phyloP scores from a whole-genome alignment of 1,140 invertebrate genomes.

The Vanessa tameamea region DNA sequence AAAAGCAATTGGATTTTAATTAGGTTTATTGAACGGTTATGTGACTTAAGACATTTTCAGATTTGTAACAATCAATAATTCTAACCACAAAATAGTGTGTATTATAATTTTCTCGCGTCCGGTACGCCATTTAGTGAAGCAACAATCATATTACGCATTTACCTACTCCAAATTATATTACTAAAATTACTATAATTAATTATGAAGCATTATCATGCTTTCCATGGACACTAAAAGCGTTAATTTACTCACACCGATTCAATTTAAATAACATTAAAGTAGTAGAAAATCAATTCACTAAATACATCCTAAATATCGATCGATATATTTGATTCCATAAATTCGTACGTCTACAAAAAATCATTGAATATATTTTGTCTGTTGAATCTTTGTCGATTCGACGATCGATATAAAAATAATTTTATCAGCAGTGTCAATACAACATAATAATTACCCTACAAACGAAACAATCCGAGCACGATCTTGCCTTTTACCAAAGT shows the following conservation, averaged over 20 bases:
- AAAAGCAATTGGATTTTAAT: background rate
- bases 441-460: background rate
- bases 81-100: background rate
- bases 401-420: background rate
- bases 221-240: conserved; percentile 74
- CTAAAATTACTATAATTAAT: conserved; percentile 59
- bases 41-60: background rate
- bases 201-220: conserved; percentile 71
- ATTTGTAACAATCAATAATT: background rate
- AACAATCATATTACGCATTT: conserved; percentile 63
- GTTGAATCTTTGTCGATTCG: background rate
- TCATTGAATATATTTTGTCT: background rate
- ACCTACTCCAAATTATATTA: conserved; percentile 47
- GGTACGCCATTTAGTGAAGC: conserved; percentile 55
- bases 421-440: background rate
- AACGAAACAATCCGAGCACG: background rate
- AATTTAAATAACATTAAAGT: conserved; percentile 43
- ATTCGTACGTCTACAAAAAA: conserved; percentile 7
- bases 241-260: conserved; percentile 74
- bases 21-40: background rate
- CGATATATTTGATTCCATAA: background rate
- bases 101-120: conserved; percentile 19
- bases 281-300: conserved; percentile 48
- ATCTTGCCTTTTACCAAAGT: background rate
- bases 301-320: conserved; percentile 39